phyloP scores from a whole-genome alignment of 1,140 invertebrate genomes.

The Danaus plexippus region DNA sequence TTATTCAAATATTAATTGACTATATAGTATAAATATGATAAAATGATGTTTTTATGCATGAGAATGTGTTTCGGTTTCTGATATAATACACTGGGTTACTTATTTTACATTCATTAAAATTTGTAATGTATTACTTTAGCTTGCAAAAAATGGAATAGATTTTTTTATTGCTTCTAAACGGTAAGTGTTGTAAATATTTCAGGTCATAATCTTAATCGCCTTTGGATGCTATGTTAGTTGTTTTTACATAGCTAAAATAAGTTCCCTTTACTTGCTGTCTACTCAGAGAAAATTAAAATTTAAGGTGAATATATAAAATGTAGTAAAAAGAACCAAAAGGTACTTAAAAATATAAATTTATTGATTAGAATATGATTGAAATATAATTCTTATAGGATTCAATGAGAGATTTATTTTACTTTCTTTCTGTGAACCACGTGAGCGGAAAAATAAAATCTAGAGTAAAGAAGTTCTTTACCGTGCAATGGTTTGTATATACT shows the following conservation, averaged over 20 bases:
- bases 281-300: constrained; percentile 51
- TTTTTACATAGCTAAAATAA: constrained; percentile 48
- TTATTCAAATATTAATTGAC: not conserved
- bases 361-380: not conserved
- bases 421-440: constrained; percentile 57
- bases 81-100: too few species aligned
- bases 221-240: constrained; percentile 39
- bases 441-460: constrained; percentile 55
- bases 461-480: constrained; percentile 59
- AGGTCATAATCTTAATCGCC: constrained; percentile 40
- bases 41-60: too few species aligned
- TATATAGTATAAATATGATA: too few species aligned
- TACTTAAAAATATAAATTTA: not conserved
- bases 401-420: constrained; percentile 61
- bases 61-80: too few species aligned
- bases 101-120: too few species aligned
- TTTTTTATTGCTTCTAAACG: too few species aligned
- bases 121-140: too few species aligned
- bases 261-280: constrained; percentile 43
- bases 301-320: constrained; percentile 32
- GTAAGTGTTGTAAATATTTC: constrained; percentile 11
- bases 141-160: too few species aligned
- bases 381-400: constrained; percentile 35
- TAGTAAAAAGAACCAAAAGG: not conserved
- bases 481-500: constrained; percentile 46